These are phyloP conservation scores for Megalonaias nervosa DNA, from an alignment of 1,140 invertebrate species.

Conservation along the genomic window DNA sequence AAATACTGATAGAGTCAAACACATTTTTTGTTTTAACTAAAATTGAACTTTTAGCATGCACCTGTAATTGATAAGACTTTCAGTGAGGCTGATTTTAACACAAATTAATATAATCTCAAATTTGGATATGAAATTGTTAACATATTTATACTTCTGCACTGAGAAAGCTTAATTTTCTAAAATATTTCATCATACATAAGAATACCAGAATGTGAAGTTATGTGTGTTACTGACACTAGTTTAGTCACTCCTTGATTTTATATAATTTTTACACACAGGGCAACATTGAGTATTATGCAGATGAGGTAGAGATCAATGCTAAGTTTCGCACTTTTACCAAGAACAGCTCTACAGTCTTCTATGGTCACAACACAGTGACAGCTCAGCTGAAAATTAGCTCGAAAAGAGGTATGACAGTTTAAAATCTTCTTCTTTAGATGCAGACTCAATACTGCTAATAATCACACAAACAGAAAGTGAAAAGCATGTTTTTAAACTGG, in stretches of 20 bases:
- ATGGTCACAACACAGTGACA: conserved; percentile 69
- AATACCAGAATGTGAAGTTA: no score
- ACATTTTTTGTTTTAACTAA: no score
- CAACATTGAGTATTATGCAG: conserved; percentile 68
- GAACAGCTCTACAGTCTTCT: conserved; percentile 66
- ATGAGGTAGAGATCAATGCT: conserved; percentile 67
- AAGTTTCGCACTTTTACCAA: conserved; percentile 67
- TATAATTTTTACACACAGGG: conserved; percentile 43
- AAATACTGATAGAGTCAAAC: no score
- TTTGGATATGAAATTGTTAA: no score
- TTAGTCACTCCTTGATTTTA: no score
- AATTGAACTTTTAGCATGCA: no score
- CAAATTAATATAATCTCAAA: no score
- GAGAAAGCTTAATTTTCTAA: neutral
- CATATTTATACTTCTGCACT: no score
- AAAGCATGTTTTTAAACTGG: no score
- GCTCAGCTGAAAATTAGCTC: conserved; percentile 67
- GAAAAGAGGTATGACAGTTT: conserved; percentile 58
- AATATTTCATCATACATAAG: neutral
- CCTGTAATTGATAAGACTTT: no score
- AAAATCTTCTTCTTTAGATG: neutral
- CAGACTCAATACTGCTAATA: neutral
- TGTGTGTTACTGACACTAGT: no score
- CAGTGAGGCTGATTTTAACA: no score
- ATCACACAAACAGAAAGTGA: neutral